Base-by-base conservation (phyloP, 2,888 invertebrate species). In the Eupithecia dodoneata region DNA sequence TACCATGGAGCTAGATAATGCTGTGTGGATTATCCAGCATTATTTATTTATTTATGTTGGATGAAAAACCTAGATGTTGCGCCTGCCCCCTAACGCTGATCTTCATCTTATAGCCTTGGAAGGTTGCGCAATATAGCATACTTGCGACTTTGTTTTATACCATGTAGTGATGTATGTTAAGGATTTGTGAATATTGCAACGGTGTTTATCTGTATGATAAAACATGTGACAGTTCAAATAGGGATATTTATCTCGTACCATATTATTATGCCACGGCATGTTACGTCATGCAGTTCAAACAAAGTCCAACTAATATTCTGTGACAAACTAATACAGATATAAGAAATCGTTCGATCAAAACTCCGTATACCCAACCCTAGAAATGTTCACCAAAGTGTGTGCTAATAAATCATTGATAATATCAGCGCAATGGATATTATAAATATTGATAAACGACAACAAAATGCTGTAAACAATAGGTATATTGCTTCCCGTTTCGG, bases 401-500 rank as follows among this genome's bases (percentile, higher is more conserved):
- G n/a, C 70, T 70, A 49, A 80, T 83, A 83, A 81, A 83, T 83
- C 79, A 80, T 71, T 72, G 86, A 87, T 85, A 85, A 87, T 88
- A 90, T 89, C 86, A 82, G 82, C 81, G 84, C 84, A 86, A 85
- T 84, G 83, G 83, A 88, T 85, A 87, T 87, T 87, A 89, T 90
- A 90, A 90, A 92, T 91, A 92, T 91, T 92, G 92, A 93, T 92
- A 91, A 91, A 90, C 86, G 91, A 88, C 89, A 89, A 87, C 87
- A 87, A 88, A 92, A 89, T 87, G 86, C 87, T 91, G 90, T 91
- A 91, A 91, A 91, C 91, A 91, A 91, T 91, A 90, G 89, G 86
- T 92, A 93, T 93, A 93, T 93, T 90, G 90, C 93, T 93, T 93
- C 92, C 93, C 88, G 92, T 93, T 89, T 87, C 89, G 86, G 90